These are phyloP conservation scores for Callospermophilus lateralis DNA, from an alignment of 2,113 vertebrate genomes.

Conservation along the genomic window DNA sequence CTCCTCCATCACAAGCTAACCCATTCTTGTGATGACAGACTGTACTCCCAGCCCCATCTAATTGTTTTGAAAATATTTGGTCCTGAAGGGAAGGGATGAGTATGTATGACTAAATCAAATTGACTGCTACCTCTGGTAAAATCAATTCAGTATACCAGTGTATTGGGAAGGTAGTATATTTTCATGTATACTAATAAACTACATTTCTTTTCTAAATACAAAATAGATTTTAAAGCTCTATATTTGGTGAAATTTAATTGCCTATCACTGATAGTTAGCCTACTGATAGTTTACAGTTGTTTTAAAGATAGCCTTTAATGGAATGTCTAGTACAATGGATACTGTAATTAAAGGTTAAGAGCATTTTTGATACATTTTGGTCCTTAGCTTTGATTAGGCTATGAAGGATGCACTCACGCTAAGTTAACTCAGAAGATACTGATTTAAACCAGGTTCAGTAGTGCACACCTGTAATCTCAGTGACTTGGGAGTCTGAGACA, in stretches of 20 bases:
- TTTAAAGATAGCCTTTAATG: conserved; percentile 26
- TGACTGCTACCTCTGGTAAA: conserved; percentile 6
- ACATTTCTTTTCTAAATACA: neutral
- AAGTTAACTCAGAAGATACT: neutral
- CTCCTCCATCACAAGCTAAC: neutral
- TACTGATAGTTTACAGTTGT: neutral
- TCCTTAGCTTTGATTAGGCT: conserved; percentile 21
- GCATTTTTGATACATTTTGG: neutral
- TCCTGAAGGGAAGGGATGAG: neutral
- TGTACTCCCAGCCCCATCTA: neutral
- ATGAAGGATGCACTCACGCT: neutral
- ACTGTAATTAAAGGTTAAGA: neutral
- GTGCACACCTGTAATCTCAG: no score
- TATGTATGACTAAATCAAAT: conserved; percentile 28
- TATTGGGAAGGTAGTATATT: neutral
- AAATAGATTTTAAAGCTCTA: neutral
- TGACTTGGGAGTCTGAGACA: no score
- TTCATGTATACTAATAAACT: neutral
- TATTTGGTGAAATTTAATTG: neutral
- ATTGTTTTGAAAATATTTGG: conserved; percentile 26
- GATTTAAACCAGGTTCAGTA: neutral
- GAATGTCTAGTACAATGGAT: neutral
- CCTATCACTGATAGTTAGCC: neutral
- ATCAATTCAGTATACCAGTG: neutral
- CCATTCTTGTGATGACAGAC: neutral